Evolutionary conservation across 2,797 vertebrate genomes (phyloP).

Genomic region (Heliangelus exortis): DNA sequence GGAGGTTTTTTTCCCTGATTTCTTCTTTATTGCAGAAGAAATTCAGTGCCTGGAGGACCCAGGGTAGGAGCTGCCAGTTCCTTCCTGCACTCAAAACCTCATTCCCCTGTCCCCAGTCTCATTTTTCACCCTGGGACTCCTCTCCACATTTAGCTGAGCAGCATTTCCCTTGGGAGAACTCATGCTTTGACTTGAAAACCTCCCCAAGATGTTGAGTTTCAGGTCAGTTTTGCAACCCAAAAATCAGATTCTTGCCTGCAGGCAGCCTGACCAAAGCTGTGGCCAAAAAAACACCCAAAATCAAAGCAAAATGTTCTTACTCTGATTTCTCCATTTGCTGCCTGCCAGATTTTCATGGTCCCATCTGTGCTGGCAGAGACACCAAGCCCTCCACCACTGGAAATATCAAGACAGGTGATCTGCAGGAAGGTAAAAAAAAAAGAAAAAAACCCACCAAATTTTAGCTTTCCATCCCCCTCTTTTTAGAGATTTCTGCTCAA

Average conservation of each 20-base stretch:
- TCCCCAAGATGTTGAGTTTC: fast-evolving
- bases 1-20: background rate
- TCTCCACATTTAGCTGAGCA: background rate
- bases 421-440: slow-evolving; percentile 38
- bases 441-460: background rate
- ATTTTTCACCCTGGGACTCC: background rate
- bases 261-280: background rate
- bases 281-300: background rate
- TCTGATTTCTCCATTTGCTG: slow-evolving; percentile 81
- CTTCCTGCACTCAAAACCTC: background rate
- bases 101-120: background rate
- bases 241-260: background rate
- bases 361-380: slow-evolving; percentile 80
- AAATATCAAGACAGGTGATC: slow-evolving; percentile 81
- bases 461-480: background rate
- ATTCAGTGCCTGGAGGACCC: background rate
- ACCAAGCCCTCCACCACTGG: slow-evolving; percentile 79
- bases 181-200: background rate
- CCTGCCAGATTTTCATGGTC: slow-evolving; percentile 84
- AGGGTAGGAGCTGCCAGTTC: background rate
- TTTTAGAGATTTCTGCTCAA: background rate
- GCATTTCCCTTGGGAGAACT: background rate
- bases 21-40: background rate
- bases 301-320: slow-evolving; percentile 63
- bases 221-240: background rate